Evolutionary conservation across 1,140 invertebrate genomes (phyloP).

Genomic region (Cheumatopsyche charites): DNA sequence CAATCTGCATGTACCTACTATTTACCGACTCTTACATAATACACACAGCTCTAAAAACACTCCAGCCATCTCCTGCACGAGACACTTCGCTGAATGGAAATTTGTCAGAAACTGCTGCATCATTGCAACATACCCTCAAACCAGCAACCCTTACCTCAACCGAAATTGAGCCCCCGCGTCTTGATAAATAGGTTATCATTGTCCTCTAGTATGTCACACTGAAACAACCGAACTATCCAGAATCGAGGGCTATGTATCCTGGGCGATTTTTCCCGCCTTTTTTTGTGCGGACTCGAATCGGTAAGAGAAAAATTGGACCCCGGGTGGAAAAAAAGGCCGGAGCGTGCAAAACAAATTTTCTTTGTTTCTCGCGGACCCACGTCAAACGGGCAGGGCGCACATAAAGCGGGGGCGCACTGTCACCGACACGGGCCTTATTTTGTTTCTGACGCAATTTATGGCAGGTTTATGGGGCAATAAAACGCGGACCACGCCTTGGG

Average conservation of each 20-base stretch:
- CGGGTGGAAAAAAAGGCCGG: slow-evolving; percentile 31
- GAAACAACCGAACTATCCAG: not conserved
- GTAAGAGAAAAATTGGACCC: too few relatives aligned
- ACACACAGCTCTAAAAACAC: too few relatives aligned
- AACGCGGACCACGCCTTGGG: slow-evolving; percentile 43
- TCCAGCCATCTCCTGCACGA: not conserved
- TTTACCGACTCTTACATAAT: too few relatives aligned
- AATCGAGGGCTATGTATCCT: not conserved
- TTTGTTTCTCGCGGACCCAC: slow-evolving; percentile 35
- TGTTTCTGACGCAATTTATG: slow-evolving; percentile 48
- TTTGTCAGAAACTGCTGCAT: slow-evolving; percentile 18
- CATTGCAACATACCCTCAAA: not conserved
- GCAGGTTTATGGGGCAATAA: slow-evolving; percentile 48
- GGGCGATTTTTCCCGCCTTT: not conserved
- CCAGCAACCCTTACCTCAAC: not conserved
- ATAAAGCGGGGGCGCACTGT: slow-evolving; percentile 43
- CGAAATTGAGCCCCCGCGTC: not conserved
- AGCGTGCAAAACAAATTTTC: slow-evolving; percentile 34
- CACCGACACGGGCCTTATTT: slow-evolving; percentile 47
- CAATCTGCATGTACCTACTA: too few relatives aligned
- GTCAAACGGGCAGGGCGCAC: slow-evolving; percentile 32
- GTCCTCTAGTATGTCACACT: not conserved
- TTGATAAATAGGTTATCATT: slow-evolving; percentile 20
- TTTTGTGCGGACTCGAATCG: not conserved
- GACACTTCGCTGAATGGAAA: slow-evolving; percentile 13